phyloP scores from a whole-genome alignment of 2,113 vertebrate species.

The Indicator indicator region DNA sequence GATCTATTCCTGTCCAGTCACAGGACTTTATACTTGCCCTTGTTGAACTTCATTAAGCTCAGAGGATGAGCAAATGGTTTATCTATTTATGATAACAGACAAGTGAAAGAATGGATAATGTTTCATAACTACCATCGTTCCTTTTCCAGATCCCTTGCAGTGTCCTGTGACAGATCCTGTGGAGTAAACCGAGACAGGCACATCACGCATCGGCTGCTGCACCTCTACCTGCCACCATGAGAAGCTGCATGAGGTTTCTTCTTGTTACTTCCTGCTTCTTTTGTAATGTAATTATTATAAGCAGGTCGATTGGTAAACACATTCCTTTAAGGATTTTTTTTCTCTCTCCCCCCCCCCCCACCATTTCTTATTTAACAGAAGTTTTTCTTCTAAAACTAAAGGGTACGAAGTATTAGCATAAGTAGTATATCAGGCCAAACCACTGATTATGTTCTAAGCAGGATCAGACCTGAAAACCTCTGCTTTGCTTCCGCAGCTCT shows the following conservation, averaged over 20 bases:
- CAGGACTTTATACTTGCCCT: too few relatives aligned
- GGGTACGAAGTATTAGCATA: not conserved
- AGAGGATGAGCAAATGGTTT: not conserved
- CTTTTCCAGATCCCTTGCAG: not conserved
- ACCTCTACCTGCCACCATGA: slow-evolving; percentile 40
- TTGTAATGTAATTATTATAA: slow-evolving; percentile 35
- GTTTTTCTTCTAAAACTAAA: slow-evolving; percentile 30
- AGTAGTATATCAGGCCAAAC: slow-evolving; percentile 25
- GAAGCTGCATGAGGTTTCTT: slow-evolving; percentile 66
- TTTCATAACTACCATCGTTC: slow-evolving; percentile 22
- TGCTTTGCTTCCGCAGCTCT: not conserved
- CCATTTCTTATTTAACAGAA: slow-evolving; percentile 14
- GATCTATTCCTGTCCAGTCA: too few relatives aligned
- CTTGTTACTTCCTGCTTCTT: slow-evolving; percentile 39
- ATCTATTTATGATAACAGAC: not conserved
- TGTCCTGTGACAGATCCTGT: slow-evolving; percentile 19
- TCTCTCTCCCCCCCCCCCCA: too few relatives aligned
- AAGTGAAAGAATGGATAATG: not conserved
- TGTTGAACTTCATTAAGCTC: too few relatives aligned
- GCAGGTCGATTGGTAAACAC: slow-evolving; percentile 37
- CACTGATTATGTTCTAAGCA: slow-evolving; percentile 33
- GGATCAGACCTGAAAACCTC: slow-evolving; percentile 23
- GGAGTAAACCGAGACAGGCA: slow-evolving; percentile 7
- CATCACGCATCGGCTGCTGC: not conserved
- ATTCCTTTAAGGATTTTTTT: slow-evolving; percentile 51